phyloP scores from a whole-genome alignment of 2,113 vertebrate species.

The Marmota flaviventris region DNA sequence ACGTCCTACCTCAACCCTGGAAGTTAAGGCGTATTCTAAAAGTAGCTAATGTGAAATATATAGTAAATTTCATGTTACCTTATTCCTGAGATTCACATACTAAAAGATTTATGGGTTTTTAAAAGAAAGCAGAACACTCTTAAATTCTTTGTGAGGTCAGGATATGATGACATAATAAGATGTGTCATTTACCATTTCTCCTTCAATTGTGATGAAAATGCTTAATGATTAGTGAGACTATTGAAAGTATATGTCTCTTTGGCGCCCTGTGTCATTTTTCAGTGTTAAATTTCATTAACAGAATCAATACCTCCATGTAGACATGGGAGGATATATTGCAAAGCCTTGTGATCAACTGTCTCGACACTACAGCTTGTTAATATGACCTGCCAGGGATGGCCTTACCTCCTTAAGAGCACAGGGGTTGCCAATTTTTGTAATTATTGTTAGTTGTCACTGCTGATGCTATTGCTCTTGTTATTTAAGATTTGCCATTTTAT shows the following conservation, averaged over 20 bases:
- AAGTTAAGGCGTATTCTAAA: background rate
- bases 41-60: background rate
- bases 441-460: background rate
- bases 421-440: background rate
- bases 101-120: background rate
- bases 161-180: background rate
- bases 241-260: constrained; percentile 38
- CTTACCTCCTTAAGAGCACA: background rate
- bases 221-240: constrained; percentile 16
- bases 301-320: background rate
- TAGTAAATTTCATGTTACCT: background rate
- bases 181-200: background rate
- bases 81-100: background rate
- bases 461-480: background rate
- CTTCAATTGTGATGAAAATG: constrained; percentile 22
- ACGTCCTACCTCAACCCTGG: background rate
- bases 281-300: constrained; percentile 48
- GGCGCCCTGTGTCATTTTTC: constrained; percentile 49
- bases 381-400: background rate
- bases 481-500: background rate
- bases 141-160: background rate
- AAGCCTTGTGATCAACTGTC: background rate
- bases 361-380: background rate
- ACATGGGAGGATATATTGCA: background rate
- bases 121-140: background rate